phyloP scores from a whole-genome alignment of 2,888 invertebrate species.

The Hecatera dysodea region DNA sequence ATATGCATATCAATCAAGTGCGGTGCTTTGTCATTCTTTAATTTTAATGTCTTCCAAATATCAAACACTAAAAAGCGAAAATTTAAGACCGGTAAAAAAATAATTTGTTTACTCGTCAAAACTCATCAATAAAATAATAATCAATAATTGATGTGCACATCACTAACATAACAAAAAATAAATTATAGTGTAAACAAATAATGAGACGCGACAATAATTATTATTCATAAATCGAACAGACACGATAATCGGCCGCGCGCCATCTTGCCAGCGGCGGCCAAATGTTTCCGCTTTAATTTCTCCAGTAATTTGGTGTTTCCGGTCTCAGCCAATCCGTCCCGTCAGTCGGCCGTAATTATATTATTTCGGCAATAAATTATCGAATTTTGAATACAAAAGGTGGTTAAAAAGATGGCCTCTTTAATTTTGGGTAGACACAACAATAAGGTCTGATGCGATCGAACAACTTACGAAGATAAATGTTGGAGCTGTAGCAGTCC shows the following conservation, averaged over 20 bases:
- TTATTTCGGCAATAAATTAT: slow-evolving; percentile 91
- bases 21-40: slow-evolving; percentile 41
- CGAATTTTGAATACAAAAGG: slow-evolving; percentile 89
- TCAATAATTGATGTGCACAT: slow-evolving; percentile 49
- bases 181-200: slow-evolving; percentile 76
- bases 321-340: slow-evolving; percentile 89
- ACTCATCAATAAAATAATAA: slow-evolving; percentile 49
- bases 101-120: slow-evolving; percentile 34
- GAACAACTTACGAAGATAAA: slow-evolving; percentile 60
- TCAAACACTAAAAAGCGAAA: slow-evolving; percentile 20
- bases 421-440: slow-evolving; percentile 85
- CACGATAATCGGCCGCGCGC: slow-evolving; percentile 85
- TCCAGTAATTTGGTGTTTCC: slow-evolving; percentile 90
- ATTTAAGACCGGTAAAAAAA: slow-evolving; percentile 22
- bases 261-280: slow-evolving; percentile 91
- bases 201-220: slow-evolving; percentile 83
- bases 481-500: slow-evolving; percentile 40
- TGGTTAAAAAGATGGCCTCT: slow-evolving; percentile 84
- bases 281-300: slow-evolving; percentile 91
- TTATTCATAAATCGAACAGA: slow-evolving; percentile 89
- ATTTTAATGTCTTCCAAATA: slow-evolving; percentile 31
- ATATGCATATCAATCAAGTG: slow-evolving; percentile 62
- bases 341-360: slow-evolving; percentile 90
- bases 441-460: slow-evolving; percentile 70
- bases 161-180: slow-evolving; percentile 48